Percentiles rank a stretch among this genome's conserved stretches.
phyloP scores from a whole-genome alignment of 2,113 vertebrate species.

The Clarias gariepinus region DNA sequence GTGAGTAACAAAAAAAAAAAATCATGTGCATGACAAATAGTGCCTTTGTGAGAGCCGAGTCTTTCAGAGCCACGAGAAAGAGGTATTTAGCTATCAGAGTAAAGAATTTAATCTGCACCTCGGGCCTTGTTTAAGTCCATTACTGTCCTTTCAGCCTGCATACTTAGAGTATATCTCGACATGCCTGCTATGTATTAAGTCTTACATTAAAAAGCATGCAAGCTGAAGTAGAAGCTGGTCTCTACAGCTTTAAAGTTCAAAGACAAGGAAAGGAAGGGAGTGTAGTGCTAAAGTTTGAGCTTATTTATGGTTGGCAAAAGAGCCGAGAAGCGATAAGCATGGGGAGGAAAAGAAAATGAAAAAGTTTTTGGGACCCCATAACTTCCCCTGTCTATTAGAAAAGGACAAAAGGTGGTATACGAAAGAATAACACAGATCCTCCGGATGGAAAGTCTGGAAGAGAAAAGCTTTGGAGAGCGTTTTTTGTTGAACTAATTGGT shows the following conservation, averaged over 20 bases:
- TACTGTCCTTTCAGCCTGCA: constrained; percentile 4
- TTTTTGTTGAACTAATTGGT: constrained; percentile 23
- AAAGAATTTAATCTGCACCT: constrained; percentile 12
- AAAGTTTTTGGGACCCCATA: background rate
- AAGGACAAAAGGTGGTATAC: background rate
- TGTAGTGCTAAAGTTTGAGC: background rate
- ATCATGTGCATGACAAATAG: constrained; percentile 6
- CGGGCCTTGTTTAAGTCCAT: constrained; percentile 26
- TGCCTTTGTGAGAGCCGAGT: background rate
- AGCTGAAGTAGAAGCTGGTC: background rate
- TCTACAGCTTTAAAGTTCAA: constrained; percentile 44
- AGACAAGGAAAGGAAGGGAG: constrained; percentile 17
- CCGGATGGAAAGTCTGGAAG: constrained; percentile 17
- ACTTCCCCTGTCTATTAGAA: constrained; percentile 7
- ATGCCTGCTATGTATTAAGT: constrained; percentile 3
- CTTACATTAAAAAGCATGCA: background rate
- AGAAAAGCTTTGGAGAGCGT: constrained; percentile 4
- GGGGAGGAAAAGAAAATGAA: constrained; percentile 11
- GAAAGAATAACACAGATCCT: constrained; percentile 21
- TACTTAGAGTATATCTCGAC: constrained; percentile 14
- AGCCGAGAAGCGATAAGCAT: constrained; percentile 11
- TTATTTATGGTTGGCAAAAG: constrained; percentile 28
- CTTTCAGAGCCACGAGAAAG: background rate
- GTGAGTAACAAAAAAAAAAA: background rate
- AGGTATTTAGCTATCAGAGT: constrained; percentile 10